phyloP scores from a whole-genome alignment of 2,888 invertebrate species.

The Trypoxylon attenuatum region DNA sequence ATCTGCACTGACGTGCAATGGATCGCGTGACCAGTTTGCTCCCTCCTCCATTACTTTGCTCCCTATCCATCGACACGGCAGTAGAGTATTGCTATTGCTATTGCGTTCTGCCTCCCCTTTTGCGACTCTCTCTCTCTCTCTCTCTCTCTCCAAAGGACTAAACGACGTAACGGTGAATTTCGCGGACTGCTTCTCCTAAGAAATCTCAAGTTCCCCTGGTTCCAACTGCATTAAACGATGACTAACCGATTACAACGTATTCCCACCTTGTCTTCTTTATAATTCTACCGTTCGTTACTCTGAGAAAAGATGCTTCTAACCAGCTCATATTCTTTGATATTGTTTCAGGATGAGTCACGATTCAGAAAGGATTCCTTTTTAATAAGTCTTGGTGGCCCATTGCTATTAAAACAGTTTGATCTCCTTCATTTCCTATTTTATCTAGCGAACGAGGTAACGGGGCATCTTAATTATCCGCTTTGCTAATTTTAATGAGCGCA shows the following conservation, averaged over 20 bases:
- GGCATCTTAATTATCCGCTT: constrained; percentile 34
- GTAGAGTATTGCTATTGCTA: constrained; percentile 30
- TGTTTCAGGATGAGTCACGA: too few species aligned
- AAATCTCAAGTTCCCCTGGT: constrained; percentile 4
- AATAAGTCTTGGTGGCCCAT: too few species aligned
- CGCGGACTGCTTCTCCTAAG: background rate
- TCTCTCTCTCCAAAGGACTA: background rate
- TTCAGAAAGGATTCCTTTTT: too few species aligned
- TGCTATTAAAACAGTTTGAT: too few species aligned
- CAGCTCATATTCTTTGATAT: too few species aligned
- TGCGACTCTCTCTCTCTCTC: background rate
- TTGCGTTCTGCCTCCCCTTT: constrained; percentile 18
- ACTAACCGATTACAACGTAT: too few species aligned
- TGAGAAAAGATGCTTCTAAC: too few species aligned
- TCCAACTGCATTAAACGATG: background rate
- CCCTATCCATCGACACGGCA: constrained; percentile 43
- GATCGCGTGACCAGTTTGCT: constrained; percentile 61
- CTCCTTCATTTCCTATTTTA: too few species aligned
- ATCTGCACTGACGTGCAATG: constrained; percentile 38
- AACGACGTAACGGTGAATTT: constrained; percentile 33
- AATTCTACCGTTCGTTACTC: too few species aligned
- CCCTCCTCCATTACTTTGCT: constrained; percentile 50
- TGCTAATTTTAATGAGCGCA: constrained; percentile 35
- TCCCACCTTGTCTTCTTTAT: too few species aligned
- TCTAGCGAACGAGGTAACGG: constrained; percentile 38